Percentiles rank a stretch among this genome's conserved stretches.
Conservation (phyloP, 1,140 invertebrate species). For the Lerema accius region DNA sequence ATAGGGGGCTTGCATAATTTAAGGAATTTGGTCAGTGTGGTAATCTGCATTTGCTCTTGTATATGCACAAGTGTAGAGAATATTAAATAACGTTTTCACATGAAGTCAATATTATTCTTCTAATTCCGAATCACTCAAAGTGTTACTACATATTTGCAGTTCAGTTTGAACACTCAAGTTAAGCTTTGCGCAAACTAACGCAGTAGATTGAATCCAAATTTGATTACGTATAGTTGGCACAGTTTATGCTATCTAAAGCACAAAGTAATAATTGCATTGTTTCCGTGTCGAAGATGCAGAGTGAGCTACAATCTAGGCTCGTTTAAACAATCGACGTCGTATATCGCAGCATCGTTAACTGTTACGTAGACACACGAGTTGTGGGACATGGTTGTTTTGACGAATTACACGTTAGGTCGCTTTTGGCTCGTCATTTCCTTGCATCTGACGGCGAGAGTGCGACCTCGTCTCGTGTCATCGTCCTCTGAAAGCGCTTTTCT, state of each 20-base stretch:
- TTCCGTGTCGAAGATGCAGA: constrained; percentile 52
- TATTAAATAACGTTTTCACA: too few relatives aligned
- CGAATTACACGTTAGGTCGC: constrained; percentile 75
- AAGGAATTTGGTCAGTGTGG: too few relatives aligned
- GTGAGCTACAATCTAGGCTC: constrained; percentile 63
- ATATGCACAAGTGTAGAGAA: too few relatives aligned
- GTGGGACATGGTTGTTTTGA: constrained; percentile 59
- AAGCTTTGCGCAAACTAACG: constrained; percentile 25
- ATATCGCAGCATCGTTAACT: constrained; percentile 34
- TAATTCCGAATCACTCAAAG: neutral
- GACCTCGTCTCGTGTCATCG: constrained; percentile 81
- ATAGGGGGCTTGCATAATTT: too few relatives aligned
- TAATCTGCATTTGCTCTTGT: too few relatives aligned
- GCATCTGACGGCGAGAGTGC: constrained; percentile 72
- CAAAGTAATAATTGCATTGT: constrained; percentile 67
- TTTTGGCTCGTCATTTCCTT: constrained; percentile 73
- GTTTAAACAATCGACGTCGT: constrained; percentile 39
- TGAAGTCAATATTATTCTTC: neutral
- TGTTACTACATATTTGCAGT: neutral
- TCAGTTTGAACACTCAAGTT: neutral
- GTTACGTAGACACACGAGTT: constrained; percentile 43
- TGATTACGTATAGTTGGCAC: constrained; percentile 41
- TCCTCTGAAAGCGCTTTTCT: constrained; percentile 82
- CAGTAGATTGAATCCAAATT: constrained; percentile 43
- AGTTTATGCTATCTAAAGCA: constrained; percentile 50